phyloP scores from a whole-genome alignment of 2,113 vertebrate species.

The Thymallus thymallus region DNA sequence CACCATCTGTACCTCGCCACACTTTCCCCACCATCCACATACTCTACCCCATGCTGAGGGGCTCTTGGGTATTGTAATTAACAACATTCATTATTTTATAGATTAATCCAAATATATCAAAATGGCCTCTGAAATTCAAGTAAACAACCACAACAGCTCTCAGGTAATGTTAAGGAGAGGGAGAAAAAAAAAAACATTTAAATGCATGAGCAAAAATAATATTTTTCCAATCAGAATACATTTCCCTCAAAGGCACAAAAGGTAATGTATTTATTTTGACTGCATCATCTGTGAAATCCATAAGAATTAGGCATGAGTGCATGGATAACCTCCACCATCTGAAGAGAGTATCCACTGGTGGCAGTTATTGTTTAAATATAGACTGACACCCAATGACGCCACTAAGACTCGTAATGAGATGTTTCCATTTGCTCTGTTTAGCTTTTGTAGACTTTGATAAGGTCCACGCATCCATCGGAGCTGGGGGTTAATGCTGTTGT shows the following conservation, averaged over 20 bases:
- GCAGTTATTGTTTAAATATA: constrained; percentile 25
- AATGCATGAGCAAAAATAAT: too few relatives aligned
- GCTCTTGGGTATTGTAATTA: too few relatives aligned
- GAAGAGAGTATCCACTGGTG: neutral
- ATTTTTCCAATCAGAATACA: neutral
- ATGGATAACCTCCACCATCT: neutral
- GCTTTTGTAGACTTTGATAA: constrained; percentile 55
- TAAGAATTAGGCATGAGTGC: neutral
- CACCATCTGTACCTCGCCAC: constrained; percentile 58
- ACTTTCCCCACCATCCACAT: neutral
- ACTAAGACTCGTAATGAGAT: constrained; percentile 24
- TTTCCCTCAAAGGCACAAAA: neutral
- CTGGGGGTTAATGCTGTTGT: constrained; percentile 43
- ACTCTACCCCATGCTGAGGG: too few relatives aligned
- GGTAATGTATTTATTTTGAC: neutral
- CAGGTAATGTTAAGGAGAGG: too few relatives aligned
- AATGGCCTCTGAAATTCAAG: neutral
- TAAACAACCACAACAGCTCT: too few relatives aligned
- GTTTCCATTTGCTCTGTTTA: constrained; percentile 48
- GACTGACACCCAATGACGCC: neutral
- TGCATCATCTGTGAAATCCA: neutral
- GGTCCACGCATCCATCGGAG: constrained; percentile 45
- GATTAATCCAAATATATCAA: too few relatives aligned
- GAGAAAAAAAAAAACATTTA: too few relatives aligned
- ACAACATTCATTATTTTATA: too few relatives aligned